Evolutionary conservation across 2,797 vertebrate genomes (phyloP).

Genomic region (Pangasius krempfi): DNA sequence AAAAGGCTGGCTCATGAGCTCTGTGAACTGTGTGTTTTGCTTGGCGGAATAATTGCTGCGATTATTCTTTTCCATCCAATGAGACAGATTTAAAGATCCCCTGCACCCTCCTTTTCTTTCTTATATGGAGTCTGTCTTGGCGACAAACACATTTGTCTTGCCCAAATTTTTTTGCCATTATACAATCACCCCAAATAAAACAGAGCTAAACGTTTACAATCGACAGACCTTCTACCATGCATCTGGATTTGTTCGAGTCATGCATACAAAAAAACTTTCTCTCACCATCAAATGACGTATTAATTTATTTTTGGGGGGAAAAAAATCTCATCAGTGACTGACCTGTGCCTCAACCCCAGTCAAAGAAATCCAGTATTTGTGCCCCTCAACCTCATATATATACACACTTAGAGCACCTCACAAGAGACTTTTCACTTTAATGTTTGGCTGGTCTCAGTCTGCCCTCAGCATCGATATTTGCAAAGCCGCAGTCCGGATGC

Average conservation of each 20-base stretch:
- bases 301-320: conserved; percentile 64
- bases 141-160: conserved; percentile 41
- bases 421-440: conserved; percentile 63
- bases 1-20: conserved; percentile 52
- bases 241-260: not conserved
- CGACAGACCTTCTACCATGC: not conserved
- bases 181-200: conserved; percentile 34
- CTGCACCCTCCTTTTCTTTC: conserved; percentile 61
- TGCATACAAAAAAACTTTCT: not conserved
- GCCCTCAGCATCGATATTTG: conserved; percentile 57
- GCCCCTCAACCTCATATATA: conserved; percentile 58
- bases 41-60: conserved; percentile 53
- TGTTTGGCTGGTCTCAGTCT: conserved; percentile 58
- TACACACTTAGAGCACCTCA: conserved; percentile 66
- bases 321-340: conserved; percentile 68
- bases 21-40: conserved; percentile 58
- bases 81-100: conserved; percentile 66
- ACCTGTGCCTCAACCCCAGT: conserved; percentile 69
- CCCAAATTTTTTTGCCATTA: conserved; percentile 31
- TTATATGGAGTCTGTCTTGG: conserved; percentile 46
- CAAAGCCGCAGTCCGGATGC: conserved; percentile 63
- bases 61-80: conserved; percentile 70
- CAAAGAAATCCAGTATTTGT: conserved; percentile 70
- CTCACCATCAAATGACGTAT: conserved; percentile 45
- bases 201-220: not conserved